Evolutionary conservation across 2,797 vertebrate species (phyloP).

Genomic region (Gymnothorax reevesii): DNA sequence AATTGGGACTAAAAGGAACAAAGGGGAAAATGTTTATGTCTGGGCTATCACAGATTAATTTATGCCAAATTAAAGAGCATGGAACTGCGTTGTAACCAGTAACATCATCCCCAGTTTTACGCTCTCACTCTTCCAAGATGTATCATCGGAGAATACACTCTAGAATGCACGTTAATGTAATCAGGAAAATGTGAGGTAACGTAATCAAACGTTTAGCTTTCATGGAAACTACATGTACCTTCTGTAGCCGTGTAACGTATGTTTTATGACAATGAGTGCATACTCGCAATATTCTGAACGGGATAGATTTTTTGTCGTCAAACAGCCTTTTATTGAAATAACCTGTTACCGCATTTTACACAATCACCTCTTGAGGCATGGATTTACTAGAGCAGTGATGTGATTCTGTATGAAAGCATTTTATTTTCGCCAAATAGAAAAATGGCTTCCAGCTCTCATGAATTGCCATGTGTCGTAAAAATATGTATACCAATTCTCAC

Average conservation of each 20-base stretch:
- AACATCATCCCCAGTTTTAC: background rate
- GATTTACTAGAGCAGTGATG: background rate
- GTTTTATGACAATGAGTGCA: background rate
- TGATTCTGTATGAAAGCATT: background rate
- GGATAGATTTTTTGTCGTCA: background rate
- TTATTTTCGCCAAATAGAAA: background rate
- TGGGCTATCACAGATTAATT: background rate
- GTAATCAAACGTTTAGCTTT: background rate
- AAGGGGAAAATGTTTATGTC: background rate
- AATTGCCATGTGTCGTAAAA: background rate
- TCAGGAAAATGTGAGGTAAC: background rate
- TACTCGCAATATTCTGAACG: background rate
- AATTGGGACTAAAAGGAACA: background rate
- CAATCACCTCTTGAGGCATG: background rate
- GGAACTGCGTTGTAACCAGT: background rate
- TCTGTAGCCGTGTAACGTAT: background rate
- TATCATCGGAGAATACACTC: background rate
- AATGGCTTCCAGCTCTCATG: conserved; percentile 4
- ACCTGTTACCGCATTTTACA: background rate
- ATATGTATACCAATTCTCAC: background rate
- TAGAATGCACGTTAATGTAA: background rate
- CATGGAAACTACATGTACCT: background rate
- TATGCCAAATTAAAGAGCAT: background rate
- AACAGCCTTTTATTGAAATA: background rate
- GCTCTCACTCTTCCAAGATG: background rate